A percentile compares a stretch with the other conserved stretches of the same genome.
Evolutionary conservation across 1,140 invertebrate genomes (phyloP).

Genomic region (Leptopilina clavipes): DNA sequence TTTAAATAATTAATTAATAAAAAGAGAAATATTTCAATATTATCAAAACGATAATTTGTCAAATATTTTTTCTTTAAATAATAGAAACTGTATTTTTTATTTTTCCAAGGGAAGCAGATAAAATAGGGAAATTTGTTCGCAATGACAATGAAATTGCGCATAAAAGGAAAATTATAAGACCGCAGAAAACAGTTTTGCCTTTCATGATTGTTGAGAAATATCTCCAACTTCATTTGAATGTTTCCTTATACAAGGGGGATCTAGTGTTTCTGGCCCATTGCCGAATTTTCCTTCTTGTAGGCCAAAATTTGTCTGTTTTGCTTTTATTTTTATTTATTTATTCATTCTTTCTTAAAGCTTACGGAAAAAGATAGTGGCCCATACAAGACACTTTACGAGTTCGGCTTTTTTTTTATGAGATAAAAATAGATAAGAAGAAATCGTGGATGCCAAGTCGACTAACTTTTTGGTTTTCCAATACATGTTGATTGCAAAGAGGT

Average conservation of each 20-base stretch:
- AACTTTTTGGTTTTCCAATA: conserved; percentile 9
- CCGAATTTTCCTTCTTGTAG: background rate
- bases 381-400: background rate
- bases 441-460: conserved; percentile 19
- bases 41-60: no score
- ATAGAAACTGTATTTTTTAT: no score
- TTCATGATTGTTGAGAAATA: conserved; percentile 9
- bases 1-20: no score
- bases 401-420: background rate
- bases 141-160: background rate
- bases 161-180: conserved; percentile 15
- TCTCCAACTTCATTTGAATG: conserved; percentile 24
- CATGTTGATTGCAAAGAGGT: conserved; percentile 26
- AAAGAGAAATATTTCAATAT: no score
- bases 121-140: no score
- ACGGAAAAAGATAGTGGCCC: background rate
- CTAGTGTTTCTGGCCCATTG: conserved; percentile 18
- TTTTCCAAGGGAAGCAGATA: no score
- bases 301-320: conserved; percentile 20
- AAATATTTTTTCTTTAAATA: no score
- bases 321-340: background rate
- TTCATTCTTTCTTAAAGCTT: background rate
- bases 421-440: conserved; percentile 21
- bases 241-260: background rate
- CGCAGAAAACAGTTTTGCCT: background rate